A percentile compares a stretch with the other conserved stretches of the same genome.
Conservation (phyloP, 2,113 vertebrate genomes). For the Struthidea cinerea region DNA sequence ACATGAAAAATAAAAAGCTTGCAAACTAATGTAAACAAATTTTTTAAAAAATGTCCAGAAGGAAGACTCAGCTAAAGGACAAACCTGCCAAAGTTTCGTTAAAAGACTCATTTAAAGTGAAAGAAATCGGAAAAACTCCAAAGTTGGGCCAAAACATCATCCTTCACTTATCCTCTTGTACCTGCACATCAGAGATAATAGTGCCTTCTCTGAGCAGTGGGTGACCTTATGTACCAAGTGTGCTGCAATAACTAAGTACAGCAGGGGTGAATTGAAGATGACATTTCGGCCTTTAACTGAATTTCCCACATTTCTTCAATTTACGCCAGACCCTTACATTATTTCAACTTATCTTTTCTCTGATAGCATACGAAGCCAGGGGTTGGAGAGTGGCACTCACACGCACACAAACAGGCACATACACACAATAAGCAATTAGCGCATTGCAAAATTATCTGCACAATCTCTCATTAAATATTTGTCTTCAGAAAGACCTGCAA, state of each 20-base stretch:
- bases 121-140: background rate
- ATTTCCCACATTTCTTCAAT: slow-evolving; percentile 38
- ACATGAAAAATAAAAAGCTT: background rate
- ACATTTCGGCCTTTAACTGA: slow-evolving; percentile 55
- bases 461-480: background rate
- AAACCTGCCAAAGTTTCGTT: background rate
- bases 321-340: background rate
- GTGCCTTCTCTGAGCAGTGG: slow-evolving; percentile 19
- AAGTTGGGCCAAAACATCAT: background rate
- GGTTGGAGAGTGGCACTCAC: background rate
- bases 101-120: background rate
- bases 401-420: background rate
- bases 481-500: background rate
- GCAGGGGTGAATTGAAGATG: slow-evolving; percentile 53
- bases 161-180: background rate
- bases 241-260: slow-evolving; percentile 46
- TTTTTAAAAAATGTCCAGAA: background rate
- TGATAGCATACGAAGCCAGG: background rate
- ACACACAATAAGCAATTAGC: background rate
- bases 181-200: slow-evolving; percentile 4
- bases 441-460: background rate
- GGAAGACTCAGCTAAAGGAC: background rate
- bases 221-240: slow-evolving; percentile 37
- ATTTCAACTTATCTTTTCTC: slow-evolving; percentile 20
- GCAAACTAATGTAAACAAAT: background rate